These are phyloP conservation scores for Diuraphis noxia DNA, from an alignment of 1,140 invertebrate species.

Conservation along the genomic window DNA sequence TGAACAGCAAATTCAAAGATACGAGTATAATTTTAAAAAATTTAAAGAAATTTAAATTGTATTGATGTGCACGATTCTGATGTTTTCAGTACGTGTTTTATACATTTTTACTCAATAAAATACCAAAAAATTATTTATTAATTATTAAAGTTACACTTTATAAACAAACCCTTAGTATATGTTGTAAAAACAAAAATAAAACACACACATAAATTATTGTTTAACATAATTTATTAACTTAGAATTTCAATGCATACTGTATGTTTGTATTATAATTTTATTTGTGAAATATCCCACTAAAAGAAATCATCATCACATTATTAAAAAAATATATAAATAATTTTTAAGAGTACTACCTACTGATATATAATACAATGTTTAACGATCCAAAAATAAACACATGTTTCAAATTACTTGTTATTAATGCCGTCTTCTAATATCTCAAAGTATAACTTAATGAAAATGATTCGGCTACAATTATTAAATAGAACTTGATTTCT, in stretches of 20 bases:
- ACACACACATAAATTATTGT: neutral
- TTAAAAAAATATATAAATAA: neutral
- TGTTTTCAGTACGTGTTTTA: neutral
- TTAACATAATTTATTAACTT: neutral
- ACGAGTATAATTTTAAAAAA: no score
- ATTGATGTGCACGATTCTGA: neutral
- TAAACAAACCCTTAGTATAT: neutral
- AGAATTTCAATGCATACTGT: neutral
- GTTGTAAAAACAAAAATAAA: neutral
- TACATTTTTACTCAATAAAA: neutral
- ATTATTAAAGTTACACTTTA: neutral
- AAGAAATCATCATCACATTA: neutral
- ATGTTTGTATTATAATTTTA: neutral
- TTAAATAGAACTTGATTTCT: neutral
- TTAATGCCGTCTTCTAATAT: neutral
- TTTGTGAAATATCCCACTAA: neutral
- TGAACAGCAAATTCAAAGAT: neutral
- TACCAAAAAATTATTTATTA: neutral
- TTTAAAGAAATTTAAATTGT: neutral
- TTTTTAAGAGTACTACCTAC: neutral
- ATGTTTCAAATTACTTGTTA: neutral
- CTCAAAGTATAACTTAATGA: neutral
- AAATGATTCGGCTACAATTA: neutral
- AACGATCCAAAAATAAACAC: neutral
- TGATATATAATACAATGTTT: neutral